phyloP scores from a whole-genome alignment of 2,888 invertebrate species.

The Polydrusus tereticollis region DNA sequence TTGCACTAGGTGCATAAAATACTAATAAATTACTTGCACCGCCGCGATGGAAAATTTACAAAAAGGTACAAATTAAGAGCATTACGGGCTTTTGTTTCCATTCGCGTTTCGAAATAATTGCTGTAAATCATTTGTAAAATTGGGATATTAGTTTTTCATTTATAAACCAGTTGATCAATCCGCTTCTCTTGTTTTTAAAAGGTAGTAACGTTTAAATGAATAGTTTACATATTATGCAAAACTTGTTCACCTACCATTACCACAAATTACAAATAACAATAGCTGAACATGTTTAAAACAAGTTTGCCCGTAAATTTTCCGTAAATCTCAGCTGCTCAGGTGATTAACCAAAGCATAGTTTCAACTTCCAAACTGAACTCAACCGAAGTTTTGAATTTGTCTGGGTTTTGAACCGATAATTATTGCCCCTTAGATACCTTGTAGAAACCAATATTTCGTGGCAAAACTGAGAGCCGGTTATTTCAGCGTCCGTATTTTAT shows the following conservation, averaged over 20 bases:
- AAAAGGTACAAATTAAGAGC: conserved; percentile 34
- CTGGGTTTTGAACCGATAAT: conserved; percentile 11
- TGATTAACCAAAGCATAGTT: conserved; percentile 25
- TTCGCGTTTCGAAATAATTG: neutral
- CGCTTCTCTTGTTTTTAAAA: neutral
- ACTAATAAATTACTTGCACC: conserved; percentile 18
- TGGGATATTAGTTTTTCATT: no score
- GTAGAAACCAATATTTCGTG: conserved; percentile 6
- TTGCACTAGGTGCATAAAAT: conserved; percentile 32
- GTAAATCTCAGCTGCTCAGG: conserved; percentile 6
- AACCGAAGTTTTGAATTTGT: conserved; percentile 26
- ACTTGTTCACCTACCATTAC: neutral
- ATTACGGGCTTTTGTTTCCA: conserved; percentile 12
- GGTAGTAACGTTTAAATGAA: no score
- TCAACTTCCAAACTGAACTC: conserved; percentile 12
- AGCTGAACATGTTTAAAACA: neutral
- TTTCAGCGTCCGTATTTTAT: no score
- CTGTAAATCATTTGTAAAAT: neutral
- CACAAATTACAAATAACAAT: neutral
- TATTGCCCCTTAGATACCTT: conserved; percentile 19
- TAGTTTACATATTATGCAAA: no score
- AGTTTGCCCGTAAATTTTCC: neutral
- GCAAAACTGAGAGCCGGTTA: neutral
- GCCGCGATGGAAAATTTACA: conserved; percentile 5
- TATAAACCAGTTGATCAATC: neutral